Evolutionary conservation across 2,888 invertebrate species (phyloP).

Genomic region (Lithophane semibrunnea): DNA sequence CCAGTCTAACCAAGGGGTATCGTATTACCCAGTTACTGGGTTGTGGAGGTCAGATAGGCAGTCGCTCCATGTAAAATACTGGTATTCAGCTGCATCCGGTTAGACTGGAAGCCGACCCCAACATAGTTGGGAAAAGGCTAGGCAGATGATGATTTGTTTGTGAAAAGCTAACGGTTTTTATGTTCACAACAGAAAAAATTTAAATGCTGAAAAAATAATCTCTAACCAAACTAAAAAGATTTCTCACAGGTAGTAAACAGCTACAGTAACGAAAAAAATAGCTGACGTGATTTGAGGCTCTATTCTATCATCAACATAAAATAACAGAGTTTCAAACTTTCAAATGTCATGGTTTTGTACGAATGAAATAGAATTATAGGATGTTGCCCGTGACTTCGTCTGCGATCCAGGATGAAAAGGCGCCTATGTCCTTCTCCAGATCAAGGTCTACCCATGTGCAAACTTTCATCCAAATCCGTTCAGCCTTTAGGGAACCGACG

Average conservation of each 20-base stretch:
- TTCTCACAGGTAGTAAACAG: conserved; percentile 23
- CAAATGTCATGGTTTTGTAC: background rate
- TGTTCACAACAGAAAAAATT: conserved; percentile 11
- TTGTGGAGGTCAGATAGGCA: too few relatives aligned
- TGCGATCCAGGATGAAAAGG: background rate
- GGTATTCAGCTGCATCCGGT: too few relatives aligned
- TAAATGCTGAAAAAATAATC: conserved; percentile 31
- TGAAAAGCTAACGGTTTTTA: background rate
- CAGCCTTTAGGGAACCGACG: too few relatives aligned
- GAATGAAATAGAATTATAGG: background rate
- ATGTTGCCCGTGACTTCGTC: background rate
- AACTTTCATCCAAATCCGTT: too few relatives aligned
- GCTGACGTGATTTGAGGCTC: conserved; percentile 11
- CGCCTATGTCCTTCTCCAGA: background rate
- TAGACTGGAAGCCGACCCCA: too few relatives aligned
- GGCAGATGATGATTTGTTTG: too few relatives aligned
- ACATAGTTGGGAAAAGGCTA: too few relatives aligned
- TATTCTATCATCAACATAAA: conserved; percentile 12
- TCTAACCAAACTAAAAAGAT: conserved; percentile 35
- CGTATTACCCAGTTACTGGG: too few relatives aligned
- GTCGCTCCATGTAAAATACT: too few relatives aligned
- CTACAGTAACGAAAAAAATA: conserved; percentile 29
- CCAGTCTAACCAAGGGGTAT: too few relatives aligned
- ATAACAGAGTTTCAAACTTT: background rate
- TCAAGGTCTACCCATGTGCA: too few relatives aligned